Base-by-base conservation (phyloP, 2,797 vertebrate species). In the Melanotaenia trifasciata region DNA sequence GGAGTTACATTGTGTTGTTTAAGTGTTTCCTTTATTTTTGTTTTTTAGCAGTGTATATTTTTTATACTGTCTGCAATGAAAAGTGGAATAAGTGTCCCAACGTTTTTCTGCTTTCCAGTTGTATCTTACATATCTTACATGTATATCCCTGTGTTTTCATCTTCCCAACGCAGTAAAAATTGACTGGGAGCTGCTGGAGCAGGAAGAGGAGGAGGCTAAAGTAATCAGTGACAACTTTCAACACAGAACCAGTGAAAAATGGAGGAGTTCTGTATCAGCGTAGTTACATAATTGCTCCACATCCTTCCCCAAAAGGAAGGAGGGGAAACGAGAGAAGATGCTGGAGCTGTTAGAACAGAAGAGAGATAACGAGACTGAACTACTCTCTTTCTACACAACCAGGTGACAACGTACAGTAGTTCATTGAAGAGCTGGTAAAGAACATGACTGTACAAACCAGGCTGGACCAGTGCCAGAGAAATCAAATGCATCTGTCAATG, bases 221-320 rank as follows among this genome's bases (percentile, higher is more conserved):
- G 26, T 64, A 51, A 30, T 70, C 74, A 64, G 32, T 28, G 1
- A 4, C 28, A 28, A 28, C 28, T 28, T 28, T 28, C 28, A 28
- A 28, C 28, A 28, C 28, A 28, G 28, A 28, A 28, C 28, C 28
- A 28, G n/a, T n/a, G n/a, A n/a, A n/a, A n/a, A n/a, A n/a, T n/a
- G n/a, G n/a, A n/a, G 28, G 28, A 28, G 28, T 28, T 28, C 28
- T 28, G 28, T 28, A 28, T 28, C 28, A 69, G 45, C 72, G 58
- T 12, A 5, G 66, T 84, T 88, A 85, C 51, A 86, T 87, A 85
- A 89, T 69, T 12, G 72, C 79, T 85, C 83, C 74, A 75, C 83
- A 85, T 84, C 60, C 74, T 43, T 40, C 60, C 71, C 60, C 53
- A 51, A 60, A 74, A 70, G 22, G 16, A 65, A 68, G 73, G 53